Evolutionary conservation across 2,888 invertebrate genomes (phyloP), one percentile per base, ranked within the genome.

Genomic region (Polymixis lichenea): DNA sequence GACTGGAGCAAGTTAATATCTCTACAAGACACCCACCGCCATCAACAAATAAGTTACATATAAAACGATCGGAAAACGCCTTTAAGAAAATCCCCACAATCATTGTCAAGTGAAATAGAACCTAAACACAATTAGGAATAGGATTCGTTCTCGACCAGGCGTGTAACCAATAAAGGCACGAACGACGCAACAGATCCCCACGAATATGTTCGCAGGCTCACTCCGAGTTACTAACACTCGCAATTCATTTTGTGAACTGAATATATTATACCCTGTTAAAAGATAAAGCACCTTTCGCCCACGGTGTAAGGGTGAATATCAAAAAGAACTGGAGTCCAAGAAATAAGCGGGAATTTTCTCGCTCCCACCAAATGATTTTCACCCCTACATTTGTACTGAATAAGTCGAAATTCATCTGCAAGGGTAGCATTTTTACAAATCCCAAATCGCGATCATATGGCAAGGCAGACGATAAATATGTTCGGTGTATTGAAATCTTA

Each of bases 171-270:
- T 95, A 95, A 95, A 92, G 91, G 93, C 92, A 91, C 90, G 93
- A 93, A 94, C 92, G 93, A 93, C 94, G 95, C 95, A 95, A 96
- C 95, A 96, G 96, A 96, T 96, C 95, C 94, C 93, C 87, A 91
- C 94, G 95, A 96, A 96, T 96, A 96, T 96, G 96, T 96, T 96
- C 95, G 93, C 95, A 94, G 95, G 94, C 95, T 96, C 96, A 95
- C 95, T 95, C 94, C 88, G 94, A 96, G 95, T 96, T 96, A 96
- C 95, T 96, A 96, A 96, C 96, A 95, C 94, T 95, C 95, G 94
- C 96, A 96, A 96, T 96, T 96, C 96, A 96, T 96, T 96, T 96
- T 96, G 95, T 92, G 95, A 95, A 96, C 95, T 95, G 96, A 96
- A 96, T 96, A 96, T 93, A 96, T 96, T 96, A 96, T 88, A 83